phyloP scores from a whole-genome alignment of 2,888 invertebrate species.

The Parthenolecanium corni region DNA sequence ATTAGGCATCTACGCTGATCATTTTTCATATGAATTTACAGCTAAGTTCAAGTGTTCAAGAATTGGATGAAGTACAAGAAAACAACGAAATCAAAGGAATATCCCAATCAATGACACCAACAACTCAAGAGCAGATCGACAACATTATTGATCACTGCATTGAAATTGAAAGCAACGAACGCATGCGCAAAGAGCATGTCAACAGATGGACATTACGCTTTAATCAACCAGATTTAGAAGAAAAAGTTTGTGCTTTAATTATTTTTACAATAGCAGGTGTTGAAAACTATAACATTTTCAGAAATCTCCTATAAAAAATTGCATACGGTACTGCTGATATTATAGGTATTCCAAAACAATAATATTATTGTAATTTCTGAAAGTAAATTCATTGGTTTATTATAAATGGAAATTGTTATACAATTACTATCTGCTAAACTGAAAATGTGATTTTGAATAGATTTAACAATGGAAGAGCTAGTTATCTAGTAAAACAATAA shows the following conservation, averaged over 20 bases:
- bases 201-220: constrained; percentile 78
- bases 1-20: too few species aligned
- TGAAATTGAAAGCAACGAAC: constrained; percentile 78
- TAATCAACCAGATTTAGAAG: constrained; percentile 66
- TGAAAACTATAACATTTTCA: too few species aligned
- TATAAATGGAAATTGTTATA: too few species aligned
- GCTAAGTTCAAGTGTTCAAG: constrained; percentile 37
- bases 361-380: too few species aligned
- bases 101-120: constrained; percentile 27
- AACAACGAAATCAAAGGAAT: constrained; percentile 33
- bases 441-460: too few species aligned
- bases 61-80: constrained; percentile 37
- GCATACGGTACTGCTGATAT: too few species aligned
- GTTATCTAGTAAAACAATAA: too few species aligned
- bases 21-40: constrained; percentile 34
- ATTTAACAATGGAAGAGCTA: too few species aligned
- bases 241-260: constrained; percentile 45
- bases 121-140: constrained; percentile 46
- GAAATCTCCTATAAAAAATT: too few species aligned
- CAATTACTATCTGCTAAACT: too few species aligned
- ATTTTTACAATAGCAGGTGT: neutral
- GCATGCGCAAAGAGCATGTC: constrained; percentile 77
- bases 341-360: too few species aligned
- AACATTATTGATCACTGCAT: constrained; percentile 74
- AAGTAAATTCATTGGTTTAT: too few species aligned